Evolutionary conservation across 2,113 vertebrate genomes (phyloP).

Genomic region (Pontoporia blainvillei): DNA sequence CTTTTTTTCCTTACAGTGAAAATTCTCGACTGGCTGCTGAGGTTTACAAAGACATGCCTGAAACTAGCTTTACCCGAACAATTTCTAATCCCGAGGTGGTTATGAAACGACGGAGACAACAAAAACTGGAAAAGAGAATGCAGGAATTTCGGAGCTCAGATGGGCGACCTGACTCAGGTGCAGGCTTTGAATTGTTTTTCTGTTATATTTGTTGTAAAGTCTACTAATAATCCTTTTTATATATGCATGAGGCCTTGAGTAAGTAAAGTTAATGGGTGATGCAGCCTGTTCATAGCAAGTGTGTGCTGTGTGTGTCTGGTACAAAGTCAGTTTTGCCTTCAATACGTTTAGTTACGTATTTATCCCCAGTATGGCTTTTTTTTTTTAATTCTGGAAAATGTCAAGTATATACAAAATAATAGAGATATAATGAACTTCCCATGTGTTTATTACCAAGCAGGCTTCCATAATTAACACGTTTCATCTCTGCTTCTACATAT

Average conservation of each 20-base stretch:
- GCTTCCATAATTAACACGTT: not conserved
- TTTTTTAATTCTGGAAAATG: not conserved
- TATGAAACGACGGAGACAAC: constrained; percentile 96
- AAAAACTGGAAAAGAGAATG: constrained; percentile 97
- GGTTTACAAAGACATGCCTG: constrained; percentile 99
- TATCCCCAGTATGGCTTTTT: too few species aligned
- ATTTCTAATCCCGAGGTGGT: constrained; percentile 99
- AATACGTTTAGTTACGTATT: fast-evolving
- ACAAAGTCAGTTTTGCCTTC: not conserved
- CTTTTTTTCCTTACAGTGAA: constrained; percentile 81
- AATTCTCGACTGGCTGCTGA: constrained; percentile 95
- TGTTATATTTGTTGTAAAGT: not conserved
- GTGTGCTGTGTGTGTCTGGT: fast-evolving
- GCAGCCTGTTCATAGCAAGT: not conserved
- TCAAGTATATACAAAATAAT: not conserved
- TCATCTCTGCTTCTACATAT: not conserved
- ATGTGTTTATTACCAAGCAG: too few species aligned
- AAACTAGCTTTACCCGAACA: constrained; percentile 98
- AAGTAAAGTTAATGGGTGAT: not conserved
- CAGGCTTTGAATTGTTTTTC: not conserved
- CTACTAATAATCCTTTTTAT: too few species aligned
- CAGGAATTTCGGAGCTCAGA: constrained; percentile 97
- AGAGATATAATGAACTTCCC: not conserved
- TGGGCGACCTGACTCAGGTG: constrained; percentile 95
- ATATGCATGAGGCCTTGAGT: not conserved